These are phyloP conservation scores for Florisuga fusca DNA, from an alignment of 2,797 vertebrate species.

Conservation along the genomic window DNA sequence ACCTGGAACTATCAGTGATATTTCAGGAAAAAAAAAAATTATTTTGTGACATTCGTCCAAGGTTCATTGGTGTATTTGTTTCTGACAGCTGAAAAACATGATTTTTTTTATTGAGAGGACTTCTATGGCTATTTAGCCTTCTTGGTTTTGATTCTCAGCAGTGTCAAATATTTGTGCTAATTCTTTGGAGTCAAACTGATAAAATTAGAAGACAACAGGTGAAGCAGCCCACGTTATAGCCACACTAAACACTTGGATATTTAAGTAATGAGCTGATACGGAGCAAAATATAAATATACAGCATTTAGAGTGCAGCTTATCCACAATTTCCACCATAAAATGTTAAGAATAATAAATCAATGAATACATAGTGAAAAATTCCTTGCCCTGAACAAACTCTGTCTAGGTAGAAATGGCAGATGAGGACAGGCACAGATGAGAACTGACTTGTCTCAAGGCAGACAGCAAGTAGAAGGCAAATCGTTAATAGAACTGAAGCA, in stretches of 20 bases:
- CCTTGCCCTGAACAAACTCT: neutral
- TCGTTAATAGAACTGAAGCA: neutral
- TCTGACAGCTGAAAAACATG: neutral
- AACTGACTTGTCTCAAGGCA: neutral
- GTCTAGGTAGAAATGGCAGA: neutral
- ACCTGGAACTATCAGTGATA: constrained; percentile 34
- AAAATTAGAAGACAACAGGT: neutral
- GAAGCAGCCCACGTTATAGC: neutral
- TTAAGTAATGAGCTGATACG: neutral
- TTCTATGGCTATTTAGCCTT: neutral
- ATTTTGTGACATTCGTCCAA: constrained; percentile 11
- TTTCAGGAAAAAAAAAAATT: constrained; percentile 21
- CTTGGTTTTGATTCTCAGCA: neutral
- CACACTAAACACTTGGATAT: neutral
- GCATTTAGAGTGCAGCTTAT: neutral
- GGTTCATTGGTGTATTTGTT: constrained; percentile 5
- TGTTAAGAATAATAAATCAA: neutral
- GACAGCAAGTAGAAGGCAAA: neutral
- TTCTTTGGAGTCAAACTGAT: neutral
- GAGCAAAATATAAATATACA: neutral
- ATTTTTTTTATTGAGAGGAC: neutral
- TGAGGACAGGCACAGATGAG: neutral
- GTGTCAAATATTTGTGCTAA: neutral
- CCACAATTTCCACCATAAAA: neutral
- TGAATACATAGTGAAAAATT: neutral